Percentiles rank a stretch among this genome's conserved stretches.
These are phyloP conservation scores for Crotalus helleri DNA, from an alignment of 2,113 vertebrate genomes.

Conservation along the genomic window DNA sequence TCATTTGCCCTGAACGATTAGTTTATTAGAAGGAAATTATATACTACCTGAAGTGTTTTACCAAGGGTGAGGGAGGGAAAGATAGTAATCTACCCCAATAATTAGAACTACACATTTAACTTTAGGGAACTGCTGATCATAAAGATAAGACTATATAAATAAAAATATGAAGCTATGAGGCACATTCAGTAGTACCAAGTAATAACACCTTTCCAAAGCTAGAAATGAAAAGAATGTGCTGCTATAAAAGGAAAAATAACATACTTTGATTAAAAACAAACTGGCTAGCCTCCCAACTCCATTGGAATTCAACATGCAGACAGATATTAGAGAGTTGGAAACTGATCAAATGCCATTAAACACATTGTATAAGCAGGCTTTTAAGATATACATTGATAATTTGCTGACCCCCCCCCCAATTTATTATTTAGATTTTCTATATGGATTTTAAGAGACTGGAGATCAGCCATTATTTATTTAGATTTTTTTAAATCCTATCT, in stretches of 20 bases:
- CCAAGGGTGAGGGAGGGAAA: background rate
- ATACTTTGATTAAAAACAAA: background rate
- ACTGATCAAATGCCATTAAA: too few species aligned
- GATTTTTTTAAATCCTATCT: too few species aligned
- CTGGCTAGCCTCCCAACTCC: too few species aligned
- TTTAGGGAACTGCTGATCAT: background rate
- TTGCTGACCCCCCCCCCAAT: too few species aligned
- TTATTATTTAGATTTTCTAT: too few species aligned
- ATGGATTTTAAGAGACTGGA: too few species aligned
- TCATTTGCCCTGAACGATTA: conserved; percentile 25
- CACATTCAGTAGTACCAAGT: background rate
- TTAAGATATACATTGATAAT: too few species aligned
- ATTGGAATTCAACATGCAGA: background rate
- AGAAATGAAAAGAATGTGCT: background rate
- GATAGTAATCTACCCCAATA: background rate
- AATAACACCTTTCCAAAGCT: background rate
- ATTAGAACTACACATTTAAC: background rate
- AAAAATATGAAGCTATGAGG: background rate
- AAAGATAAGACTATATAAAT: background rate
- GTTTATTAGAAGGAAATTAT: conserved; percentile 10
- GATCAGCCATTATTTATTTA: too few species aligned
- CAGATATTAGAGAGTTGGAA: too few species aligned
- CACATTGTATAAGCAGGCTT: too few species aligned
- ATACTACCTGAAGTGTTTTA: background rate
- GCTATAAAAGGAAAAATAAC: background rate